Base-by-base conservation (phyloP, 2,888 invertebrate genomes). In the Melinopterus prodromus region DNA sequence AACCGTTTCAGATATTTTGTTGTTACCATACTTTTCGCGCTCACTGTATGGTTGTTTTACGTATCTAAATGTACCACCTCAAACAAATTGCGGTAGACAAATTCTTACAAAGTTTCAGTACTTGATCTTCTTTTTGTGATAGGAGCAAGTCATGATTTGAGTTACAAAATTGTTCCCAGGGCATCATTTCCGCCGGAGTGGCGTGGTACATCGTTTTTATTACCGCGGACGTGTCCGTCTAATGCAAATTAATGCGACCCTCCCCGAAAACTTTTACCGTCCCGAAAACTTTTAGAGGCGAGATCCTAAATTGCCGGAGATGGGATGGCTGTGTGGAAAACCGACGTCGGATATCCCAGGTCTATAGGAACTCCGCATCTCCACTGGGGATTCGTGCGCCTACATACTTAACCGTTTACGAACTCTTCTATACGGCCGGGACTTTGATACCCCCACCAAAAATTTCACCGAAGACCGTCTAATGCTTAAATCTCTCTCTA, bases 161-260 rank as follows among this genome's bases (percentile, higher is more conserved):
- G 53, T 53, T 53, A 12, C 53, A 53, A 53, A 53, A 53, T 53
- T 53, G 53, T 53, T 53, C 53, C 7, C 9, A 53, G 26, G 26
- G 26, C 26, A 26, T 26, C 26, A 26, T 26, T 26, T 26, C 26
- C 26, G 26, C 26, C 26, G 26, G 26, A 26, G 26, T 26, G 26
- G 26, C 26, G 26, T 26, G 26, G 26, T 26, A 26, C 26, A 26
- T 26, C 26, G 12, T 53, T 53, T 53, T 53, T 53, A 53, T 53
- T 53, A 53, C 53, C 53, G 53, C 53, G 12, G 12, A 53, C 53
- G 53, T 53, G 53, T 53, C 53, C 53, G 53, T 53, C 53, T 53
- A 53, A 53, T 53, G 53, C 53, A 53, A 53, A 53, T 53, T 53
- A 53, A 53, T 53, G 53, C 53, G 53, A 53, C 53, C 53, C 53